phyloP scores from a whole-genome alignment of 2,888 invertebrate genomes.

The Polymixis lichenea region DNA sequence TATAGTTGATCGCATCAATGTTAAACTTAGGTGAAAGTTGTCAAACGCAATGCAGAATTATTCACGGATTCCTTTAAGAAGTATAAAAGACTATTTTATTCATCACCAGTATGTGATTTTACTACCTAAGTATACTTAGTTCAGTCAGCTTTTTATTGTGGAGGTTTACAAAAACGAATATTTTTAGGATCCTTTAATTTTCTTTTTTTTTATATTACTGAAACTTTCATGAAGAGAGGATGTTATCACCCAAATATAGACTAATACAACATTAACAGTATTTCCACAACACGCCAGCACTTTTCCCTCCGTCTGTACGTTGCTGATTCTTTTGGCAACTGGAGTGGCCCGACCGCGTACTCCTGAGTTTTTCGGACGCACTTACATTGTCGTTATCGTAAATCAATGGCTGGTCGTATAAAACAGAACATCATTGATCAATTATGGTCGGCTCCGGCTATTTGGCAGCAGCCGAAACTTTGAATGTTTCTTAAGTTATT shows the following conservation, averaged over 20 bases:
- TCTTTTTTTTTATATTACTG: too few relatives aligned
- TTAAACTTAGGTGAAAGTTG: too few relatives aligned
- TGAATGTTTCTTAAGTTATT: conserved; percentile 55
- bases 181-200: too few relatives aligned
- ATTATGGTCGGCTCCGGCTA: conserved; percentile 57
- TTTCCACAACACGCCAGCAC: conserved; percentile 30
- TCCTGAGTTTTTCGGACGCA: conserved; percentile 83
- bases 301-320: conserved; percentile 70
- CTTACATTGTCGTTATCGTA: conserved; percentile 83
- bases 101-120: too few relatives aligned
- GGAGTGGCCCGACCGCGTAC: conserved; percentile 75
- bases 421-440: conserved; percentile 68
- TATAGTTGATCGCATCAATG: too few relatives aligned
- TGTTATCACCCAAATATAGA: neutral
- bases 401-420: conserved; percentile 77
- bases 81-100: too few relatives aligned
- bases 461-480: conserved; percentile 55
- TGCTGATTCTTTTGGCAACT: conserved; percentile 87
- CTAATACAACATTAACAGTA: neutral
- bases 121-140: too few relatives aligned
- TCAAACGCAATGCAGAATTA: too few relatives aligned
- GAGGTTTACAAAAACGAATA: too few relatives aligned
- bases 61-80: too few relatives aligned
- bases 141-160: too few relatives aligned
- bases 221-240: too few relatives aligned